Base-by-base conservation (phyloP, 1,140 invertebrate species). In the Sycobia sp. region DNA sequence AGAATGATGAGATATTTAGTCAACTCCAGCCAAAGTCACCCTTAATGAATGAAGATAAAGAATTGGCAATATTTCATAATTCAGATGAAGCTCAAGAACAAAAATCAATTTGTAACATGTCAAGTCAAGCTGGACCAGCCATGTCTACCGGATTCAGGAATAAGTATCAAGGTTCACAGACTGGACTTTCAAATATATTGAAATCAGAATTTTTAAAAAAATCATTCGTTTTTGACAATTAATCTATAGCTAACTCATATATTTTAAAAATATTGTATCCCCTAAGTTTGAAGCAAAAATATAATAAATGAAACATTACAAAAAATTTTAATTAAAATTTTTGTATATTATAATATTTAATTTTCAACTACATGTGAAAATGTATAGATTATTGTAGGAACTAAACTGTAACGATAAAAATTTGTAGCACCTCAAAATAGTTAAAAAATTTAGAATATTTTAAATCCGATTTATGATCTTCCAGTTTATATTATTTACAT, bases 121-220 rank as follows among this genome's bases (percentile, higher is more conserved):
- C 41, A 3, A 46, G 22, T 54, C 50, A 44, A 22, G 7, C 32
- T 29, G 20, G 20, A 5, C 14, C 32, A 62, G 13, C 2, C 1
- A 13, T 22, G 10, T 1, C 59, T 25, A 20, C 7, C 2, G 32
- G 29, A n/a, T 39, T 41, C 25, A 49, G 3, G 5, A 49, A 49
- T 22, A 49, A 49, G 32, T 41, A 50, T 41, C 9, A 50, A 4
- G 9, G 8, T 14, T 25, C 22, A 4, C 27, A 41, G 3, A 38
- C 22, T 23, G 46, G 16, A 3, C 14, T 56, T 32, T 41, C 53
- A 16, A 23, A 50, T 49, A 3, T 62, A 56, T 50, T 41, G 11
- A 55, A 50, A 46, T 62, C 61, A 0, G 54, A 62, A 56, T 62
- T 32, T 49, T 62, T 62, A 3, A 47, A 25, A 47, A 62, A 62